phyloP scores from a whole-genome alignment of 2,888 invertebrate species.

The Coleophora flavipennella region DNA sequence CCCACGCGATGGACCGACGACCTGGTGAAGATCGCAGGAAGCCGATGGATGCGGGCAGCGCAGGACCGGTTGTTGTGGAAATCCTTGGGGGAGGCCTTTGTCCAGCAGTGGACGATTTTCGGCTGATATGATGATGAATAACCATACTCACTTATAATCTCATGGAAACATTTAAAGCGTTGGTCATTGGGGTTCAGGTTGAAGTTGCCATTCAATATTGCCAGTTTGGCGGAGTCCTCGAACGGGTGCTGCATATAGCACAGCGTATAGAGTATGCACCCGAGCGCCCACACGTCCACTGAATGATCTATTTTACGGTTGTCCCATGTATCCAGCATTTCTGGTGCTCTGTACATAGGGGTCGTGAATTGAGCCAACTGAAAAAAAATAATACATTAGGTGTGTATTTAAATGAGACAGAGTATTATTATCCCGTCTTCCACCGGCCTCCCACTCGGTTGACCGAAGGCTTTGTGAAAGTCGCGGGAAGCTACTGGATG shows the following conservation, averaged over 20 bases:
- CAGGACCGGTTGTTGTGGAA: too few relatives aligned
- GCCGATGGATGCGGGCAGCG: too few relatives aligned
- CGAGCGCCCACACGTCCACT: conserved; percentile 97
- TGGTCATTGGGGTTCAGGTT: conserved; percentile 85
- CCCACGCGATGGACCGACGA: too few relatives aligned
- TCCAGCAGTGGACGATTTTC: too few relatives aligned
- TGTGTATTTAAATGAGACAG: too few relatives aligned
- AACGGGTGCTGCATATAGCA: conserved; percentile 97
- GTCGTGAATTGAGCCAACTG: conserved; percentile 86
- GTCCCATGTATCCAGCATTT: conserved; percentile 98
- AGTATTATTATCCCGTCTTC: too few relatives aligned
- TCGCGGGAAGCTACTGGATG: too few relatives aligned
- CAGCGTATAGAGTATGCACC: conserved; percentile 93
- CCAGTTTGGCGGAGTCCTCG: conserved; percentile 94
- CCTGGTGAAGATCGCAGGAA: too few relatives aligned
- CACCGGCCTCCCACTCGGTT: too few relatives aligned
- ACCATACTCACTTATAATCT: conserved; percentile 86
- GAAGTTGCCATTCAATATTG: conserved; percentile 97
- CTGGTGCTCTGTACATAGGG: conserved; percentile 98
- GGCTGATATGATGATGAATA: too few relatives aligned
- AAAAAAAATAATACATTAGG: conserved; percentile 25
- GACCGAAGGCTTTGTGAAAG: too few relatives aligned
- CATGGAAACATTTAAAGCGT: conserved; percentile 87
- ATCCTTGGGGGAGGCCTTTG: too few relatives aligned
- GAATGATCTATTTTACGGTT: conserved; percentile 93